Percentiles rank a stretch among this genome's conserved stretches.
phyloP scores from a whole-genome alignment of 2,113 vertebrate genomes.

The Scophthalmus maximus region DNA sequence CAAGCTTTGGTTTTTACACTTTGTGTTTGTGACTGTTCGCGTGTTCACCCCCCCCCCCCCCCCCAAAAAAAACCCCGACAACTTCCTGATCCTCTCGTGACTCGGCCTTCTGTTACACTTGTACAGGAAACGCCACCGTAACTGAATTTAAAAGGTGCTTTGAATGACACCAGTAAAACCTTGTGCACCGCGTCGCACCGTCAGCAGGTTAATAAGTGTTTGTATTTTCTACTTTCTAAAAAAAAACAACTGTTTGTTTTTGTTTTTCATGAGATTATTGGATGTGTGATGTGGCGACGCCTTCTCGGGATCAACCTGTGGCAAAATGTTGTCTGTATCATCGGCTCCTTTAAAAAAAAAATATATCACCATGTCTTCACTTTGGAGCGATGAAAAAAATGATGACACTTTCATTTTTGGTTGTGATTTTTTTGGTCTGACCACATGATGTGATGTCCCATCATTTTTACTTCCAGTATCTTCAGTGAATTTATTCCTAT shows the following conservation, averaged over 20 bases:
- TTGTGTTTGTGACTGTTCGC: slow-evolving; percentile 9
- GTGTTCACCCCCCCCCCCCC: too few relatives aligned
- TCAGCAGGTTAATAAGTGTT: neutral
- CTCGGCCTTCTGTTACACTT: too few relatives aligned
- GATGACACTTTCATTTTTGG: slow-evolving; percentile 14
- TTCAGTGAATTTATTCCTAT: neutral
- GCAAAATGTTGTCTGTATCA: neutral
- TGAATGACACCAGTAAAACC: slow-evolving; percentile 62
- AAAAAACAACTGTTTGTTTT: too few relatives aligned
- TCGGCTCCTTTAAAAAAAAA: neutral
- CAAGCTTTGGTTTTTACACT: slow-evolving; percentile 17
- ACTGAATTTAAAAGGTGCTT: slow-evolving; percentile 41
- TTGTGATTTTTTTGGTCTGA: neutral
- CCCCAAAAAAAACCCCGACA: too few relatives aligned
- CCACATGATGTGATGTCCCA: neutral
- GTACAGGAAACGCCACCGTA: too few relatives aligned
- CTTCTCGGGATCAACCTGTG: slow-evolving; percentile 44
- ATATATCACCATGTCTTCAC: neutral
- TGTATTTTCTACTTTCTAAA: slow-evolving; percentile 13
- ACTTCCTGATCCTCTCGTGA: slow-evolving; percentile 15
- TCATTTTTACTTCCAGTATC: too few relatives aligned
- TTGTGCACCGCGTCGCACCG: neutral
- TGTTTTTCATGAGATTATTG: slow-evolving; percentile 21
- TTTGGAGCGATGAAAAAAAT: neutral
- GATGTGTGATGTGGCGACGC: slow-evolving; percentile 46